Base-by-base conservation (phyloP, 2,113 vertebrate species). In the Neopipo cinnamomea region DNA sequence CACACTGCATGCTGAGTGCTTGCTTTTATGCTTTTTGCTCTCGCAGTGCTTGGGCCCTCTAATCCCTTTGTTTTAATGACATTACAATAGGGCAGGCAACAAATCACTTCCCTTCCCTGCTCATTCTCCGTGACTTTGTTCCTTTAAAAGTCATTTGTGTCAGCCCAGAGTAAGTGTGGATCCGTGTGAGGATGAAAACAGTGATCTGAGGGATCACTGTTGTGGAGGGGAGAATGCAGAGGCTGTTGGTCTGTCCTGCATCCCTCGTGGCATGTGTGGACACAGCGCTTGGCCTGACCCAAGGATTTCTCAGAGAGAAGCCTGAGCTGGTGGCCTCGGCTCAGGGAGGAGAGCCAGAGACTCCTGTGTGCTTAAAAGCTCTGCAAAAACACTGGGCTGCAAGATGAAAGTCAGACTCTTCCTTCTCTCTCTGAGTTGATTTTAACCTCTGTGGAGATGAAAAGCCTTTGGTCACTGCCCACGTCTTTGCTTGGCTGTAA, bases 11-110 rank as follows among this genome's bases (percentile, higher is more conserved):
- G 88, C 85, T 74, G 94, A 89, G 78, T 70, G 63, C 49, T 93
- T 89, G 80, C 91, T 94, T 87, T 88, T 71, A 41, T 85, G 83
- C 91, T 92, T 83, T 88, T 68, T 95, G 84, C 96, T 93, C 92
- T 88, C 49, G 70, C 77, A 50, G 46, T 37, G 88, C 85, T 73
- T 35, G 89, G 52, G 66, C 76, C 25, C 10, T 77, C 58, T 76
- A 72, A 80, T 85, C 89, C 89, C 74, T 79, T 94, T 81, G 84
- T 89, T 88, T 89, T 94, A 82, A 65, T 70, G 58, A 63, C 94
- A 91, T 95, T 86, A 78, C 89, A 93, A 42, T 7, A 56, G 82
- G 74, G 61, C 89, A 76, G 18, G 33, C 75, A 77, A 83, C 90
- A 89, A 91, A 93, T 87, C 88, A 10, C 83, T 89, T n/a, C 92